These are phyloP conservation scores for Zele albiditarsus DNA, from an alignment of 2,888 invertebrate species.

Conservation along the genomic window DNA sequence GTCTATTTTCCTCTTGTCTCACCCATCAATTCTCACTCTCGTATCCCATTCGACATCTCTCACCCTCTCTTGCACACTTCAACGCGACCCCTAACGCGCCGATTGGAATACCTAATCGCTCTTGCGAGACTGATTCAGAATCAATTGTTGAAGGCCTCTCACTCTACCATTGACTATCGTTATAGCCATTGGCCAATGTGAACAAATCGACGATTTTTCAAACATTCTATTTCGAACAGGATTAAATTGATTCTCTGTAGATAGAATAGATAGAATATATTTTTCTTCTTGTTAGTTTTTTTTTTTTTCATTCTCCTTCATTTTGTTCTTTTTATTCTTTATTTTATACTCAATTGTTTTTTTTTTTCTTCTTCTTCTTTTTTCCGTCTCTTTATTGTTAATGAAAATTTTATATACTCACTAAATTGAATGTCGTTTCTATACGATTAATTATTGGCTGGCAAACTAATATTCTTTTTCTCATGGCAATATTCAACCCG, in stretches of 20 bases:
- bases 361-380: neutral
- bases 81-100: slow-evolving; percentile 54
- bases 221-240: slow-evolving; percentile 4
- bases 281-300: neutral
- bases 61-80: slow-evolving; percentile 27
- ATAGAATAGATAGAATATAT: neutral
- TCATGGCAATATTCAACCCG: slow-evolving; percentile 54
- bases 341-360: slow-evolving; percentile 20
- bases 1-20: slow-evolving; percentile 19
- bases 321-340: neutral
- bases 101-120: slow-evolving; percentile 71
- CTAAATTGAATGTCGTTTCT: slow-evolving; percentile 30
- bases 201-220: neutral
- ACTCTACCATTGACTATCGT: slow-evolving; percentile 53
- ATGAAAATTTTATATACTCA: slow-evolving; percentile 3
- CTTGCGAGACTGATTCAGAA: slow-evolving; percentile 61
- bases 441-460: slow-evolving; percentile 34
- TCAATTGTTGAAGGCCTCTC: slow-evolving; percentile 63
- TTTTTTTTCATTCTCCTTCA: neutral
- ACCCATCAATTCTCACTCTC: slow-evolving; percentile 34
- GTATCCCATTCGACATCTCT: slow-evolving; percentile 45
- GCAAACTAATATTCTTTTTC: slow-evolving; percentile 39
- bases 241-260: neutral
- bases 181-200: slow-evolving; percentile 36
- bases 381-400: slow-evolving; percentile 18